Conservation (phyloP, 2,888 invertebrate genomes). For the Lasioglossum leucozonium region DNA sequence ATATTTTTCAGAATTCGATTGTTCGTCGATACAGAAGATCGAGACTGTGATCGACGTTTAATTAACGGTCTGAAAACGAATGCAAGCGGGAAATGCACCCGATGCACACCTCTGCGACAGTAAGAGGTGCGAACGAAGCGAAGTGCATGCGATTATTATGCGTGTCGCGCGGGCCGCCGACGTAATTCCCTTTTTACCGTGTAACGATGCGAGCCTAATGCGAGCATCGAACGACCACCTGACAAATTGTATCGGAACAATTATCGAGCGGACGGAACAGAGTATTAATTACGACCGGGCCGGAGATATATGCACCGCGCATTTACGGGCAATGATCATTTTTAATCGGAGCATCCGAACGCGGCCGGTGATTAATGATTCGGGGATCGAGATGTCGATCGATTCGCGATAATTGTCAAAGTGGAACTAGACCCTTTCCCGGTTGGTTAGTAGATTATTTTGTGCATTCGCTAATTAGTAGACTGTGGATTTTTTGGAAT, state of each 20-base stretch:
- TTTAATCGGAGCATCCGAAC: constrained; percentile 35
- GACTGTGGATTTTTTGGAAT: too few relatives aligned
- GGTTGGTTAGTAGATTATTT: not conserved
- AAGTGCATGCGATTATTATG: constrained; percentile 9
- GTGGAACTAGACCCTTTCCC: not conserved
- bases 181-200: constrained; percentile 23
- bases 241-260: constrained; percentile 44
- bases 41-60: not conserved
- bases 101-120: constrained; percentile 5
- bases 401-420: constrained; percentile 23
- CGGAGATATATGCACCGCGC: constrained; percentile 20
- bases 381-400: constrained; percentile 30
- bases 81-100: not conserved
- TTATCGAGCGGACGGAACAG: constrained; percentile 42
- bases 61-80: not conserved
- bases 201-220: constrained; percentile 14
- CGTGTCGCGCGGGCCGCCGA: not conserved
- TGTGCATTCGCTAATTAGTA: too few relatives aligned
- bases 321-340: constrained; percentile 54
- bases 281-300: constrained; percentile 48
- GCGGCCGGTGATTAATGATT: constrained; percentile 35
- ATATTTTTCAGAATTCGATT: not conserved
- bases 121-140: not conserved
- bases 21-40: not conserved
- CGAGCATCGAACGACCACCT: constrained; percentile 17